These are phyloP conservation scores for Enteromius mattozi DNA, from an alignment of 2,797 vertebrate genomes.

Conservation along the genomic window DNA sequence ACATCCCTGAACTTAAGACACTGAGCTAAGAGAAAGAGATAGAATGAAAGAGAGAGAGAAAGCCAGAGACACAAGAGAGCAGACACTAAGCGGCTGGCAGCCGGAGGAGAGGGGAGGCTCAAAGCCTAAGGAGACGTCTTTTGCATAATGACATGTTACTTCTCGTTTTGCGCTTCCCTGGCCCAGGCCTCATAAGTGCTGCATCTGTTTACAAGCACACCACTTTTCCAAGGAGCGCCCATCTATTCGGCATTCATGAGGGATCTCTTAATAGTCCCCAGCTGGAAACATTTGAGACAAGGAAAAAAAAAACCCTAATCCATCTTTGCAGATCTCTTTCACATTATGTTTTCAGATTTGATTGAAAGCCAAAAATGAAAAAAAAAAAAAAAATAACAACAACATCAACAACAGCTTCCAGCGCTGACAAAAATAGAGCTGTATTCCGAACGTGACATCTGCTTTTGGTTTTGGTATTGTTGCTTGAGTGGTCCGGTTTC, in stretches of 20 bases:
- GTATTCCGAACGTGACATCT: slow-evolving; percentile 55
- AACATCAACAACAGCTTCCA: slow-evolving; percentile 42
- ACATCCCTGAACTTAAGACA: slow-evolving; percentile 11
- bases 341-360: slow-evolving; percentile 46
- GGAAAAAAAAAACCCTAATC: slow-evolving; percentile 31
- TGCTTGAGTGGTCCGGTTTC: slow-evolving; percentile 48
- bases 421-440: slow-evolving; percentile 51
- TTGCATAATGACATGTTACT: slow-evolving; percentile 70
- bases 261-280: slow-evolving; percentile 65
- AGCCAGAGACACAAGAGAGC: slow-evolving; percentile 11
- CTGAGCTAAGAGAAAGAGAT: background rate
- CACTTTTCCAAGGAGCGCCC: slow-evolving; percentile 59
- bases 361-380: slow-evolving; percentile 37
- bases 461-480: slow-evolving; percentile 44
- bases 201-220: slow-evolving; percentile 68
- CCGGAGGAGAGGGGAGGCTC: slow-evolving; percentile 32
- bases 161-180: slow-evolving; percentile 56
- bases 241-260: slow-evolving; percentile 63
- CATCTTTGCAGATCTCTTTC: slow-evolving; percentile 53
- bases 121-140: slow-evolving; percentile 57
- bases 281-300: slow-evolving; percentile 56
- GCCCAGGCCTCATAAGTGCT: slow-evolving; percentile 60
- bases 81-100: slow-evolving; percentile 22
- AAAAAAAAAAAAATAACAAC: background rate
- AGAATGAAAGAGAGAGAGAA: background rate